These are phyloP conservation scores for Equus quagga DNA, from an alignment of 2,113 vertebrate species.

Conservation along the genomic window DNA sequence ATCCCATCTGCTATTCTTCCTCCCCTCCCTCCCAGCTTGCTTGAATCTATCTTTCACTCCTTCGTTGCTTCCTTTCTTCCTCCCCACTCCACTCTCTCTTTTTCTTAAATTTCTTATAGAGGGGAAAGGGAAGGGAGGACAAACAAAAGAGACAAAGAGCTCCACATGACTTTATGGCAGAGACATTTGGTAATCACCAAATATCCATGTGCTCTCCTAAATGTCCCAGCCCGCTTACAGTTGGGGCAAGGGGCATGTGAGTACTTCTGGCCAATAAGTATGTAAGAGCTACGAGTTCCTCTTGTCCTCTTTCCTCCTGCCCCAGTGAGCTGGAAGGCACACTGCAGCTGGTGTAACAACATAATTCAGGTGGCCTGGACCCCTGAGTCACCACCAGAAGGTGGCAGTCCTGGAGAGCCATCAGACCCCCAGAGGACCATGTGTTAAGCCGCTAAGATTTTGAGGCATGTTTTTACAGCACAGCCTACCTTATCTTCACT, in stretches of 20 bases:
- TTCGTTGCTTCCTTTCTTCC: not conserved
- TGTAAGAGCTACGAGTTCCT: not conserved
- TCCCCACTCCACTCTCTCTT: not conserved
- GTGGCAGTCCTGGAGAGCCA: not conserved
- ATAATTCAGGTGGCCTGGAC: not conserved
- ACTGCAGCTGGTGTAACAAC: not conserved
- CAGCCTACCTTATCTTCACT: not conserved
- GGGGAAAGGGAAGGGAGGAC: not conserved
- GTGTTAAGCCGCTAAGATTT: not conserved
- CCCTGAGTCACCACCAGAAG: not conserved
- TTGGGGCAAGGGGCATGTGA: not conserved
- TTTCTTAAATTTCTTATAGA: constrained; percentile 30
- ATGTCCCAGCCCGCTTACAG: not conserved
- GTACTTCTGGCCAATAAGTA: not conserved
- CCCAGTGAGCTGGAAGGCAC: not conserved
- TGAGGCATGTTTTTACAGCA: not conserved
- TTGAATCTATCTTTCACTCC: not conserved
- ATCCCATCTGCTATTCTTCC: not conserved
- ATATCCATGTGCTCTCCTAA: not conserved
- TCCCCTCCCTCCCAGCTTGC: not conserved
- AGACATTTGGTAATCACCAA: not conserved
- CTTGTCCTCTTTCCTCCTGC: not conserved
- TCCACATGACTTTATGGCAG: not conserved
- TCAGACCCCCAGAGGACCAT: not conserved
- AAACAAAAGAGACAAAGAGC: not conserved